Base-by-base conservation (phyloP, 2,113 vertebrate genomes). In the Albula glossodonta region DNA sequence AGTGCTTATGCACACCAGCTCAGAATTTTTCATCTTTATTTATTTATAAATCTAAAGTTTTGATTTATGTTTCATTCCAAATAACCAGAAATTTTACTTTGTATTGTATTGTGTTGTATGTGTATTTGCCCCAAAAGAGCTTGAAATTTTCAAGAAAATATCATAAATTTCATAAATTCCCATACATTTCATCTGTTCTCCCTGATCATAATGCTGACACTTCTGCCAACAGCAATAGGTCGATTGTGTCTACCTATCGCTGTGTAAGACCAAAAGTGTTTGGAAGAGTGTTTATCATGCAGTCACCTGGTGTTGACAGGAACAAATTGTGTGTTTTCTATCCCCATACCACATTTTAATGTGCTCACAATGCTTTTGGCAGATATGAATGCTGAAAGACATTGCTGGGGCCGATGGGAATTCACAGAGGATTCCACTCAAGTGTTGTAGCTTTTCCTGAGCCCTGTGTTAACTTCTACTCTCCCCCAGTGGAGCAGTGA, bases 401-500 rank as follows among this genome's bases (percentile, higher is more conserved):
- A n/a, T 25, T n/a, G 31, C 6, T 8, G 9, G 22, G n/a, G 78
- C 41, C 51, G 48, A 80, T 60, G 83, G 57, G 48, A 53, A 81
- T 81, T 22, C 49, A 7, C 19, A 22, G 63, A 41, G 83, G 60
- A 60, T 84, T 51, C 1, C 13, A 13, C 19, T 7, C 13, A 56
- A 78, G 22, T 25, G 83, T n/a, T 19, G 70, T 11, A n/a, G 49
- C 50, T 77, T 25, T 22, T 17, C 63, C 11, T 25, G 53, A 57
- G n/a, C 85, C 51, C 15, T n/a, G 53, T 53, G 51, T 77, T 48
- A 57, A 82, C 85, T 86, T 48, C 19, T 19, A 22, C n/a, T 12
- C 13, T 7, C 70, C 77, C 19, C 12, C 41, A 80, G 78, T 50
- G 77, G 49, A 66, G 22, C 8, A 63, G 53, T 56, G 12, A 51